These are phyloP conservation scores for Dipodomys stephensi DNA, from an alignment of 2,113 vertebrate genomes.

Conservation along the genomic window DNA sequence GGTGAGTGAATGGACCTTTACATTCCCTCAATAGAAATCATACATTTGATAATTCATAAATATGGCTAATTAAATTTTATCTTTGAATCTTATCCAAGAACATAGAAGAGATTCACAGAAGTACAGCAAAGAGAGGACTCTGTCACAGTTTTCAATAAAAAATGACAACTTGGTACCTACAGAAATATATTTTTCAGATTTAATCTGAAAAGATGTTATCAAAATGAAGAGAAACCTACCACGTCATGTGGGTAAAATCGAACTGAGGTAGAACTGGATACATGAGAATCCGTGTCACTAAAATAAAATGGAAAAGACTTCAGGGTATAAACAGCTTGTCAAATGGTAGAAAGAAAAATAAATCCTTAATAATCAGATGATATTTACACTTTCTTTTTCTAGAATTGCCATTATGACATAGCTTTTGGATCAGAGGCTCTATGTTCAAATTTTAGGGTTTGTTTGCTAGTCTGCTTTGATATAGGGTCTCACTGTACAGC, in stretches of 20 bases:
- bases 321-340: constrained; percentile 75
- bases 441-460: background rate
- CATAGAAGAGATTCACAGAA: background rate
- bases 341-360: constrained; percentile 35
- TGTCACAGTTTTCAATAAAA: constrained; percentile 35
- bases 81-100: constrained; percentile 5
- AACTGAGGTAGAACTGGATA: constrained; percentile 99
- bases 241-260: constrained; percentile 99
- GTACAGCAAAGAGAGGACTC: background rate
- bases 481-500: too few relatives aligned
- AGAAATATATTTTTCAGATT: background rate
- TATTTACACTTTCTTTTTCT: constrained; percentile 39
- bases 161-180: background rate
- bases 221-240: constrained; percentile 90
- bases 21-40: background rate
- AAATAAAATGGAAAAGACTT: constrained; percentile 85
- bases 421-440: background rate
- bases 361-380: constrained; percentile 25
- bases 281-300: constrained; percentile 99
- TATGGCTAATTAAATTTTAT: background rate
- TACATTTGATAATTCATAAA: background rate
- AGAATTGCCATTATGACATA: background rate
- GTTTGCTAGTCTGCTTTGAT: too few relatives aligned
- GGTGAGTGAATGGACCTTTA: background rate
- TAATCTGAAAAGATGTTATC: constrained; percentile 57